Evolutionary conservation across 2,888 invertebrate species (phyloP).

Genomic region (Andrena fulva): DNA sequence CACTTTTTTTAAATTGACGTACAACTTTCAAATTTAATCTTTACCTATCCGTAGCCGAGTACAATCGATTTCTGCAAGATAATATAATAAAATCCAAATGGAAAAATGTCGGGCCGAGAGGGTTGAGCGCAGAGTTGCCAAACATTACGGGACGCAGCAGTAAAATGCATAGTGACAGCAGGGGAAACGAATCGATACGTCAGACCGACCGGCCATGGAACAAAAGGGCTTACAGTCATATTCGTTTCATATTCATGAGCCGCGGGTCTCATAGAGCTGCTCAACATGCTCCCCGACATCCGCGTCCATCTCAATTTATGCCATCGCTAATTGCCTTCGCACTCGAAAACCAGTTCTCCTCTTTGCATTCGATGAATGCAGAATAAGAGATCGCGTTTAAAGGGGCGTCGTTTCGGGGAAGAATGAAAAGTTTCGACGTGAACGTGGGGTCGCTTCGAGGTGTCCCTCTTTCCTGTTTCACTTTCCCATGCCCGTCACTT

Average conservation of each 20-base stretch:
- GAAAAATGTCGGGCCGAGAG: not conserved
- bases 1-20: too few relatives aligned
- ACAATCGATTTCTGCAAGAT: not conserved
- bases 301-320: conserved; percentile 73
- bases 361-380: conserved; percentile 69
- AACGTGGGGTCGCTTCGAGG: not conserved
- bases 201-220: conserved; percentile 47
- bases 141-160: conserved; percentile 37
- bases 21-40: too few relatives aligned
- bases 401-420: not conserved
- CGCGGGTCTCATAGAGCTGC: conserved; percentile 56
- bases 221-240: conserved; percentile 75
- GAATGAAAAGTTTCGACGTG: conserved; percentile 1
- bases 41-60: too few relatives aligned
- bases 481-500: too few relatives aligned
- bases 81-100: not conserved
- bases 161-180: conserved; percentile 41
- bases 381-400: conserved; percentile 47
- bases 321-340: conserved; percentile 74
- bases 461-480: too few relatives aligned
- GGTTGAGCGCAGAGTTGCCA: conserved; percentile 37
- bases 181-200: conserved; percentile 53
- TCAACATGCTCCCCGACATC: conserved; percentile 68
- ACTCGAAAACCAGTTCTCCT: conserved; percentile 57
- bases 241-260: conserved; percentile 79